Percentiles rank a stretch among this genome's conserved stretches.
phyloP scores from a whole-genome alignment of 2,113 vertebrate species.

The Typhlomys cinereus region DNA sequence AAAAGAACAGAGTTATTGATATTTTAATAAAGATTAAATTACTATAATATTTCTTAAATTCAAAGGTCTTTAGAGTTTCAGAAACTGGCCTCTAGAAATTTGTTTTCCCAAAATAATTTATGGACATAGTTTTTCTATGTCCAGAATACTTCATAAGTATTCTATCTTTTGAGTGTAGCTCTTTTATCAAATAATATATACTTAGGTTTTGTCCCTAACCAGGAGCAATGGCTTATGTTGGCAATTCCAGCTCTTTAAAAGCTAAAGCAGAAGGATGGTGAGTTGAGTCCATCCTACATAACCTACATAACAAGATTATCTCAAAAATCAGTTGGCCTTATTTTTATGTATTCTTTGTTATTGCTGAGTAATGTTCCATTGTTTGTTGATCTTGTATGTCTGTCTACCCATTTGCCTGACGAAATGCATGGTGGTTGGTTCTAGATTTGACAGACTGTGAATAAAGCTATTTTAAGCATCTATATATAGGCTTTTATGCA shows the following conservation, averaged over 20 bases:
- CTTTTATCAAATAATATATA: neutral
- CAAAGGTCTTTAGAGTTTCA: neutral
- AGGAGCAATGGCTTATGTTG: neutral
- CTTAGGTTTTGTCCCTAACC: neutral
- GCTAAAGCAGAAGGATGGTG: neutral
- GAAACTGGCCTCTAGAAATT: neutral
- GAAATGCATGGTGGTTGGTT: neutral
- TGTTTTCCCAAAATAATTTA: neutral
- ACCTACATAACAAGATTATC: neutral
- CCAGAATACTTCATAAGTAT: neutral
- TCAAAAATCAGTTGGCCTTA: neutral
- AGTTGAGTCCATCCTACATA: neutral
- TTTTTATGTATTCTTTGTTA: neutral
- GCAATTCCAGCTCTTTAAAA: neutral
- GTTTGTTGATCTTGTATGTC: fast-evolving
- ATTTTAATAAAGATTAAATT: neutral
- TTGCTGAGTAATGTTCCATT: neutral
- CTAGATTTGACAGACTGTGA: neutral
- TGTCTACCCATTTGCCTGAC: too few relatives aligned
- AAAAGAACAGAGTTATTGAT: neutral
- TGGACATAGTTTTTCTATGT: neutral
- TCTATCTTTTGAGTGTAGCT: neutral
- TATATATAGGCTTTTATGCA: neutral
- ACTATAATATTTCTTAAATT: neutral
- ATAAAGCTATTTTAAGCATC: neutral